phyloP scores from a whole-genome alignment of 2,113 vertebrate species.

The Nematolebias whitei region DNA sequence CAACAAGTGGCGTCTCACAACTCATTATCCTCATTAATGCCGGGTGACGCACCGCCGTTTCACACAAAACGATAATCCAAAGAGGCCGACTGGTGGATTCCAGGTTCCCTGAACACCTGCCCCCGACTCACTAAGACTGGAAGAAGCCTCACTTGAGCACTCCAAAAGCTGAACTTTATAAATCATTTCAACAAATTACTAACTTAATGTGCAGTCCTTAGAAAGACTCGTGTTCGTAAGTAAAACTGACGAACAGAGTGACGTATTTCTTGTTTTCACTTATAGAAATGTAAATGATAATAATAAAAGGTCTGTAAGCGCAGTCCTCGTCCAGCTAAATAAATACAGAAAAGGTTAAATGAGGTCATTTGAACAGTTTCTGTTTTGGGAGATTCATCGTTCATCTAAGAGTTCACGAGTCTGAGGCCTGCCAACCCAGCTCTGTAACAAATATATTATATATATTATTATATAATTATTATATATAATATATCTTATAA shows the following conservation, averaged over 20 bases:
- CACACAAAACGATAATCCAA: conserved; percentile 61
- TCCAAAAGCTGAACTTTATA: conserved; percentile 59
- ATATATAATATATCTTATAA: too few species aligned
- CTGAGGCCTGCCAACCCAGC: too few species aligned
- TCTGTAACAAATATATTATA: too few species aligned
- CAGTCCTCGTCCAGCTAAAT: too few species aligned
- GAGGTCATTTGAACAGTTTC: too few species aligned
- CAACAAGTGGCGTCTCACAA: conserved; percentile 62
- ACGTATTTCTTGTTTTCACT: not conserved
- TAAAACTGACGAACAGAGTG: not conserved
- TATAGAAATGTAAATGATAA: not conserved
- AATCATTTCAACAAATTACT: conserved; percentile 35
- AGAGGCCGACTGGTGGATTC: conserved; percentile 49
- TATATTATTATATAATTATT: too few species aligned
- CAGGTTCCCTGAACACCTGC: conserved; percentile 61
- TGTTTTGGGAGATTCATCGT: too few species aligned
- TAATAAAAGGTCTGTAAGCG: too few species aligned
- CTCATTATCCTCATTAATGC: conserved; percentile 73
- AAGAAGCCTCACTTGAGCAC: conserved; percentile 53
- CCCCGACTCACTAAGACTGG: conserved; percentile 66
- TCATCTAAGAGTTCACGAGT: too few species aligned
- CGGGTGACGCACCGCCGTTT: conserved; percentile 55
- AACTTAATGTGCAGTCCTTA: conserved; percentile 10
- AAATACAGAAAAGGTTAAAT: too few species aligned
- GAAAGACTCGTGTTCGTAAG: not conserved